Evolutionary conservation across 1,140 invertebrate genomes (phyloP).

Genomic region (Drosophila pruinosa): DNA sequence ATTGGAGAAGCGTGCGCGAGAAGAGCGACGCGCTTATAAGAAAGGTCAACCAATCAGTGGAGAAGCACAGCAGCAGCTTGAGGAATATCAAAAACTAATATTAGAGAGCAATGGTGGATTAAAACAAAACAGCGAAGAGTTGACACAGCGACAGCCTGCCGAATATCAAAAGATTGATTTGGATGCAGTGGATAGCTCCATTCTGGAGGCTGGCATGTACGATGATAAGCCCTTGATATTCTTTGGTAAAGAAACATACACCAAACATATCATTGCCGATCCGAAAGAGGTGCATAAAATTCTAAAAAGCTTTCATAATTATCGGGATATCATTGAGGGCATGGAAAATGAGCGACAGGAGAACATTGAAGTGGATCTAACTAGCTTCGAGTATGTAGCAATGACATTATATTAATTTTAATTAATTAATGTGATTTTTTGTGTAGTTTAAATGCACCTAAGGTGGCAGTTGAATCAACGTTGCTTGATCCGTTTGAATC

Average conservation of each 20-base stretch:
- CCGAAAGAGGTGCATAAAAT: constrained; percentile 68
- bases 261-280: constrained; percentile 59
- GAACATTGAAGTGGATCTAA: constrained; percentile 74
- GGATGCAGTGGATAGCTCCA: constrained; percentile 59
- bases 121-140: constrained; percentile 73
- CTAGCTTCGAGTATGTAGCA: constrained; percentile 37
- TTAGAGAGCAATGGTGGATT: constrained; percentile 56
- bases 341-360: constrained; percentile 83
- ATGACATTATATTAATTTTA: background rate
- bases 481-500: constrained; percentile 64
- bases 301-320: constrained; percentile 72
- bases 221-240: constrained; percentile 78
- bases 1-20: constrained; percentile 65
- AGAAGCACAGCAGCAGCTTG: background rate
- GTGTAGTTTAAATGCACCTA: constrained; percentile 41
- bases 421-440: background rate
- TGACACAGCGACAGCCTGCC: constrained; percentile 49
- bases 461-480: constrained; percentile 31
- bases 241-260: constrained; percentile 73
- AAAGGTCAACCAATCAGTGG: constrained; percentile 67
- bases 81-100: constrained; percentile 69
- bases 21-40: constrained; percentile 68
- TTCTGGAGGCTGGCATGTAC: constrained; percentile 60
- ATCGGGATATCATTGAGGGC: constrained; percentile 82
- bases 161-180: constrained; percentile 74